Evolutionary conservation across 1,140 invertebrate genomes (phyloP).

Genomic region (Aricia agestis): DNA sequence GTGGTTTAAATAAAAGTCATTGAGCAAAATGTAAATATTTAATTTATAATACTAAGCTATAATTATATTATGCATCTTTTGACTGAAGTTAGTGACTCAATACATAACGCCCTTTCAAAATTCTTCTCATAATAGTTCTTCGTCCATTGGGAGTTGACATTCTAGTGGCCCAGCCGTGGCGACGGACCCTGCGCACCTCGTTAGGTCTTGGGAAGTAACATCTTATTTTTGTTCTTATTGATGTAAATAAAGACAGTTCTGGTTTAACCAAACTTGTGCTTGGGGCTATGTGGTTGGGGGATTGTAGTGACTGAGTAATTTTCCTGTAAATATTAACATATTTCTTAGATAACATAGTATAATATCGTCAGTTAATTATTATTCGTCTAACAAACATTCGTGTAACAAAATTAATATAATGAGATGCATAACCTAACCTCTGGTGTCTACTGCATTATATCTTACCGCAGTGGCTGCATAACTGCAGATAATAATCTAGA

Average conservation of each 20-base stretch:
- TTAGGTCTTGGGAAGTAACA: conserved; percentile 84
- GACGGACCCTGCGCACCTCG: conserved; percentile 82
- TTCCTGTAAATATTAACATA: conserved; percentile 37
- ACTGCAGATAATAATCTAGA: conserved; percentile 47
- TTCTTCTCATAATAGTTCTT: conserved; percentile 83
- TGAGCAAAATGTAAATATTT: conserved; percentile 8
- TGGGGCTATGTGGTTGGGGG: conserved; percentile 29
- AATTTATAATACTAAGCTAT: conserved; percentile 15
- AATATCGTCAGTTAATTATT: background rate
- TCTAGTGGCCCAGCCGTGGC: conserved; percentile 81
- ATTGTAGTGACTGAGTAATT: conserved; percentile 38
- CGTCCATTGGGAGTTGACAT: conserved; percentile 83
- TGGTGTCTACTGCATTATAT: background rate
- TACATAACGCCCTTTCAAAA: conserved; percentile 84
- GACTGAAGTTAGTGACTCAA: conserved; percentile 78
- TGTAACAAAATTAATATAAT: too few species aligned
- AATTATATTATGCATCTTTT: background rate
- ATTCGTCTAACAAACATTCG: background rate
- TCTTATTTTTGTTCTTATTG: conserved; percentile 71
- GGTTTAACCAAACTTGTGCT: conserved; percentile 43
- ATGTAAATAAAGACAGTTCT: conserved; percentile 44
- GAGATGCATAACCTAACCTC: background rate
- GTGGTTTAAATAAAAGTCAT: conserved; percentile 13
- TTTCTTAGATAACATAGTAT: background rate
- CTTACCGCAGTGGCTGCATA: conserved; percentile 54